Conservation (phyloP, 2,888 invertebrate species). For the Archips xylosteana region DNA sequence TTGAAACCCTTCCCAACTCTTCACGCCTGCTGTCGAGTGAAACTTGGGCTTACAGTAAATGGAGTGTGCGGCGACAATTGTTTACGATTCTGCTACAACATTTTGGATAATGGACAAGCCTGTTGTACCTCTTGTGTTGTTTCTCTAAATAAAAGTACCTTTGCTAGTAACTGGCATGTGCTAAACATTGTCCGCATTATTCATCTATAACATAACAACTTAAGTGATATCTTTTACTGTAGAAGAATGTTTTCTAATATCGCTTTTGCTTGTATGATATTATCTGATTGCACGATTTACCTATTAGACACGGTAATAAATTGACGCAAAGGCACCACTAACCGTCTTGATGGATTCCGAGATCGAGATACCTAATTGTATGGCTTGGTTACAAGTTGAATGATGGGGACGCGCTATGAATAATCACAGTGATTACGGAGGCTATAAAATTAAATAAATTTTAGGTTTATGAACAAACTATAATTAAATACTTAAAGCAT, state of each 20-base stretch:
- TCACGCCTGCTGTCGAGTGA: conserved; percentile 48
- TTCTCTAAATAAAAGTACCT: background rate
- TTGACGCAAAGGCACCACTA: conserved; percentile 3
- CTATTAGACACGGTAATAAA: conserved; percentile 26
- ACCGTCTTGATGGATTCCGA: conserved; percentile 28
- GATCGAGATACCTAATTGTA: conserved; percentile 28
- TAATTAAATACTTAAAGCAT: conserved; percentile 10
- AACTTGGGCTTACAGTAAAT: conserved; percentile 40
- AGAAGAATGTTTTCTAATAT: conserved; percentile 1
- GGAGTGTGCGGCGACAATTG: conserved; percentile 40
- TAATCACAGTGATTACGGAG: conserved; percentile 3
- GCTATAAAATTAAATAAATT: conserved; percentile 16
- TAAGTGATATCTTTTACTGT: conserved; percentile 1
- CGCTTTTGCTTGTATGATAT: conserved; percentile 3
- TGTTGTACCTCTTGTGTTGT: background rate
- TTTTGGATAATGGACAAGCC: conserved; percentile 20
- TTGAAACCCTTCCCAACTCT: conserved; percentile 60
- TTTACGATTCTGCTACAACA: conserved; percentile 26
- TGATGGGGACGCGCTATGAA: conserved; percentile 2
- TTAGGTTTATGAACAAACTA: background rate
- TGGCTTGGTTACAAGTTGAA: conserved; percentile 15
- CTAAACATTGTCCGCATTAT: background rate
- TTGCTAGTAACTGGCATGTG: background rate
- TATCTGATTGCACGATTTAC: conserved; percentile 26
- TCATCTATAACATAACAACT: background rate